phyloP scores from a whole-genome alignment of 2,888 invertebrate species.

The Ellobium chinense region DNA sequence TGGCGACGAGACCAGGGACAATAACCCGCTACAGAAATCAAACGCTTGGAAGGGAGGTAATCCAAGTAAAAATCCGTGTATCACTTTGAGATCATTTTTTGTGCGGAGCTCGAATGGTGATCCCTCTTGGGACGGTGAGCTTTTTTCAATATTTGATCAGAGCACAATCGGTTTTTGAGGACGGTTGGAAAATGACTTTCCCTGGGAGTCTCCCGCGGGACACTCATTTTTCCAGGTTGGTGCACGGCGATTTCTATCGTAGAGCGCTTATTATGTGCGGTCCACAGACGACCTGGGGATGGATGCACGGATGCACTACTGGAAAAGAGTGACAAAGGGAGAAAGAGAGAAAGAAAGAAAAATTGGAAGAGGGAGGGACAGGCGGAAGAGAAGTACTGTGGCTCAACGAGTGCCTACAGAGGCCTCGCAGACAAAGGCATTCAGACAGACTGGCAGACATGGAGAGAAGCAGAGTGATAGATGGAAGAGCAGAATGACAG shows the following conservation, averaged over 20 bases:
- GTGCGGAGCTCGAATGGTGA: slow-evolving; percentile 13
- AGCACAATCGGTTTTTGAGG: slow-evolving; percentile 39
- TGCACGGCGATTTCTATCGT: slow-evolving; percentile 1
- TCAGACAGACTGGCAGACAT: too few species aligned
- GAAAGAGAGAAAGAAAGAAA: too few species aligned
- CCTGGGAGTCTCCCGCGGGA: slow-evolving; percentile 5
- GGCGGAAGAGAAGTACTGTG: too few species aligned
- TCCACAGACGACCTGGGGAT: not conserved
- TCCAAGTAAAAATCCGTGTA: slow-evolving; percentile 46
- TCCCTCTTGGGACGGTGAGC: slow-evolving; percentile 23
- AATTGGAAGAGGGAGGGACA: too few species aligned
- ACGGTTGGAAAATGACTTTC: slow-evolving; percentile 44
- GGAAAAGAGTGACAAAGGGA: too few species aligned
- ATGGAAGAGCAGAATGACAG: too few species aligned
- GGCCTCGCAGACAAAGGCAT: too few species aligned
- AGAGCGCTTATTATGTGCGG: slow-evolving; percentile 22
- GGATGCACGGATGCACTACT: not conserved
- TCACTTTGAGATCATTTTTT: slow-evolving; percentile 37
- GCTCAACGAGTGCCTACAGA: too few species aligned
- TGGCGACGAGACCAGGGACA: slow-evolving; percentile 31
- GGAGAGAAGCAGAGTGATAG: too few species aligned
- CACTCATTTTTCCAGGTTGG: slow-evolving; percentile 26
- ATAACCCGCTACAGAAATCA: slow-evolving; percentile 39
- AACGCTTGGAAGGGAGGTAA: slow-evolving; percentile 42
- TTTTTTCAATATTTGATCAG: slow-evolving; percentile 45